Evolutionary conservation across 30 jellyfish, hydroid and myxozoan species (phyloP).

Genomic region (Turritopsis dohrnii): DNA sequence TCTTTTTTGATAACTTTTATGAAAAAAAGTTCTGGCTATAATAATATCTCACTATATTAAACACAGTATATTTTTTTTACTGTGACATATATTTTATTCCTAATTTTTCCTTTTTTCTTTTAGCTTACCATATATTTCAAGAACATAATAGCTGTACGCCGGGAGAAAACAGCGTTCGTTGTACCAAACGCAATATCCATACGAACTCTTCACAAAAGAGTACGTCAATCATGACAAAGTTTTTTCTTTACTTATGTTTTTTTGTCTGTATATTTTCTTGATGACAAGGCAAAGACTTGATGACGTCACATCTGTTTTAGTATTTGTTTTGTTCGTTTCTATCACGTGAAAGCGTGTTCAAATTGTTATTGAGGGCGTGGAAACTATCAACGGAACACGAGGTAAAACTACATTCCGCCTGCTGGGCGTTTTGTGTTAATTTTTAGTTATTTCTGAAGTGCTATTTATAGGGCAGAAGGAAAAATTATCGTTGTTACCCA

Average conservation of each 20-base stretch:
- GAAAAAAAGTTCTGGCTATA: background rate
- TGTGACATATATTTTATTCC: background rate
- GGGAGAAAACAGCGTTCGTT: constrained; percentile 87
- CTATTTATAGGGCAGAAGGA: no score
- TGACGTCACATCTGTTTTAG: constrained; percentile 48
- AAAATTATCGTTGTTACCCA: no score
- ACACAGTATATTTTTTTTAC: no score
- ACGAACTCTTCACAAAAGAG: constrained; percentile 61
- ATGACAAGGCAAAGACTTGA: no score
- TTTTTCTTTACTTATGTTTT: background rate
- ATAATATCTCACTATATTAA: no score
- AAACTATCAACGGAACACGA: constrained; percentile 29
- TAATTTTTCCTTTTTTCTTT: background rate
- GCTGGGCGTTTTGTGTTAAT: no score
- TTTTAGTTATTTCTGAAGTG: no score
- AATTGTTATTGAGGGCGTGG: constrained; percentile 66
- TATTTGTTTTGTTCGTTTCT: constrained; percentile 85
- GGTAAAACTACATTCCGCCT: background rate
- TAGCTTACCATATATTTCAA: constrained; percentile 68
- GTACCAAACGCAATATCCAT: constrained; percentile 93
- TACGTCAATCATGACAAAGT: background rate
- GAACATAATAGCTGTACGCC: constrained; percentile 41
- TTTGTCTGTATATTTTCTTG: background rate
- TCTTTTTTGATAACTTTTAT: no score
- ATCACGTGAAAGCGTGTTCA: constrained; percentile 80